Evolutionary conservation across 1,140 invertebrate species (phyloP), one percentile per base, ranked within the genome.

Genomic region (Neocloeon triangulifer): DNA sequence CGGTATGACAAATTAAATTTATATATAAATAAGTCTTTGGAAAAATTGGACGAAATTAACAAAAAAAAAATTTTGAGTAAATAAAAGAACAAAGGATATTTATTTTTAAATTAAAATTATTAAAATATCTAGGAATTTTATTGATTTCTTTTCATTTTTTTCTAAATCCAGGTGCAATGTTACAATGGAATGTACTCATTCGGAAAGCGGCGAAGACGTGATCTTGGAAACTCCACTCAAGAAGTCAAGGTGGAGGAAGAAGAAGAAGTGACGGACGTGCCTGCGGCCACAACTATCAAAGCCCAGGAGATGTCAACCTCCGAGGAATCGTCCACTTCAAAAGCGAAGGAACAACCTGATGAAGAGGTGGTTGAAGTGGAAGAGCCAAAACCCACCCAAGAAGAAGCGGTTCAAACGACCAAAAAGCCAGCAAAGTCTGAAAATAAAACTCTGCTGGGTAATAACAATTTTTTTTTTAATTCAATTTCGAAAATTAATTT

Each of bases 101-200:
- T n/a, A n/a, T n/a, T n/a, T n/a, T n/a, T n/a, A n/a, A n/a, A n/a
- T n/a, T n/a, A n/a, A n/a, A n/a, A n/a, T n/a, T n/a, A n/a, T n/a
- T n/a, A n/a, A n/a, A n/a, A n/a, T n/a, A n/a, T n/a, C n/a, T n/a
- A n/a, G n/a, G n/a, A n/a, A n/a, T n/a, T n/a, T n/a, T n/a, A n/a
- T n/a, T n/a, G n/a, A n/a, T n/a, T n/a, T n/a, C 28, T 13, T 22
- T 19, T 13, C 1, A 30, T 32, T 10, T 20, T n/a, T 34, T 37
- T 30, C 25, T 36, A n/a, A n/a, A n/a, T n/a, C 3, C 37, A 48
- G 47, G 42, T 49, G n/a, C 37, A 42, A 32, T 50, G 46, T 27
- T 40, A 40, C 34, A 46, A 41, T 34, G 41, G 43, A 3, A 33
- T 49, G 19, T 48, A 53, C 19, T 55, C 51, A 5, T 55, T 47